Conservation (phyloP, 1,140 invertebrate genomes). For the Catajapyx aquilonaris region DNA sequence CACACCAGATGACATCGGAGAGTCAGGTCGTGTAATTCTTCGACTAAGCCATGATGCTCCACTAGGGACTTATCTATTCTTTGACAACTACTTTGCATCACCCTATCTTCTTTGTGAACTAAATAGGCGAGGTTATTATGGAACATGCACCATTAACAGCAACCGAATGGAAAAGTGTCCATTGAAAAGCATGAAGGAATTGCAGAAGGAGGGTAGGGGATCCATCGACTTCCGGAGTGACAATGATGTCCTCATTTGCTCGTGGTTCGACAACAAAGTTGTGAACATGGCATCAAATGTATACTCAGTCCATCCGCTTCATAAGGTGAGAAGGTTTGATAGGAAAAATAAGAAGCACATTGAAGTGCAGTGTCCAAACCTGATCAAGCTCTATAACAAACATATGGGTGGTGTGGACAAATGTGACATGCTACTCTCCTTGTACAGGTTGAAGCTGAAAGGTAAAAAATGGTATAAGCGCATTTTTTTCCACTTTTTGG, state of each 20-base stretch:
- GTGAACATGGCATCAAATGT: constrained; percentile 20
- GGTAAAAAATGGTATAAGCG: constrained; percentile 21
- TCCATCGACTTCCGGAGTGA: constrained; percentile 7
- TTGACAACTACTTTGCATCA: constrained; percentile 14
- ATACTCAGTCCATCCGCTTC: constrained; percentile 17
- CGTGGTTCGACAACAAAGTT: constrained; percentile 18
- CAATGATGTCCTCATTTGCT: constrained; percentile 10
- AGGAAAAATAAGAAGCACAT: constrained; percentile 16
- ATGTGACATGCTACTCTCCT: constrained; percentile 8
- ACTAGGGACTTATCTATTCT: constrained; percentile 10
- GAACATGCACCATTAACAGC: constrained; percentile 9
- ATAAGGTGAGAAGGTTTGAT: constrained; percentile 17
- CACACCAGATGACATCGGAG: constrained; percentile 8
- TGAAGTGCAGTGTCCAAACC: constrained; percentile 20
- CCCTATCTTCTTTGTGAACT: constrained; percentile 9
- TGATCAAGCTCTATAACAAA: constrained; percentile 23
- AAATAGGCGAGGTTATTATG: constrained; percentile 8
- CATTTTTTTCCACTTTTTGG: constrained; percentile 23
- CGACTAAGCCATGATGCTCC: constrained; percentile 9
- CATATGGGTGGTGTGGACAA: constrained; percentile 24
- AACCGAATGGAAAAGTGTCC: constrained; percentile 10
- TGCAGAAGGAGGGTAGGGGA: constrained; percentile 8
- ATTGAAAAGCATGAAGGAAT: constrained; percentile 10
- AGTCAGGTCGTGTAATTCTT: constrained; percentile 10
- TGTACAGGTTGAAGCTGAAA: constrained; percentile 21